Conservation (phyloP, 2,113 vertebrate species). For the Gnathonemus echidnorhynchus region DNA sequence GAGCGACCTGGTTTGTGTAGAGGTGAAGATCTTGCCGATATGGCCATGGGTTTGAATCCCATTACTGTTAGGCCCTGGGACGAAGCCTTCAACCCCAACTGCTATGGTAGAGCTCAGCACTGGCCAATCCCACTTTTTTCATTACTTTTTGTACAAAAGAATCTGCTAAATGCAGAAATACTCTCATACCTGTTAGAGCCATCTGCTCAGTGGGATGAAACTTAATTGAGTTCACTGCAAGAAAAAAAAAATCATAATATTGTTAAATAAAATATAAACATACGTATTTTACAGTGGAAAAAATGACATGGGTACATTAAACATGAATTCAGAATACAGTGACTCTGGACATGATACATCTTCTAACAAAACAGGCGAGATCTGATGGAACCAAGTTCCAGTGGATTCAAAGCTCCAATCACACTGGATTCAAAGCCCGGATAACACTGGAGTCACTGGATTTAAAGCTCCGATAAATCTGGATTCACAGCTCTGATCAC, state of each 20-base stretch:
- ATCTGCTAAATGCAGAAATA: background rate
- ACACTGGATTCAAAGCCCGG: background rate
- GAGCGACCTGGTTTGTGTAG: background rate
- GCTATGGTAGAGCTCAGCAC: background rate
- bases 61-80: background rate
- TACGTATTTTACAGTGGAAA: background rate
- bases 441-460: background rate
- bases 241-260: slow-evolving; percentile 30
- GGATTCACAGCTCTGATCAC: background rate
- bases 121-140: background rate
- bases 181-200: slow-evolving; percentile 82
- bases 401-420: background rate
- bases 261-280: background rate
- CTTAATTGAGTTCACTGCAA: slow-evolving; percentile 96
- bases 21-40: background rate
- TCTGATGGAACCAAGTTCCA: background rate
- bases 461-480: background rate
- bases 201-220: slow-evolving; percentile 97
- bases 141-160: background rate
- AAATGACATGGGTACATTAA: background rate
- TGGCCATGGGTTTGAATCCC: background rate
- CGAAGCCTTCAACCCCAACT: background rate
- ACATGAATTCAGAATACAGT: background rate
- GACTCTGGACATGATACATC: background rate
- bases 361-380: background rate